A percentile compares a stretch with the other conserved stretches of the same genome.
Conservation (phyloP, 2,797 vertebrate species). For the Micromesistius poutassou region DNA sequence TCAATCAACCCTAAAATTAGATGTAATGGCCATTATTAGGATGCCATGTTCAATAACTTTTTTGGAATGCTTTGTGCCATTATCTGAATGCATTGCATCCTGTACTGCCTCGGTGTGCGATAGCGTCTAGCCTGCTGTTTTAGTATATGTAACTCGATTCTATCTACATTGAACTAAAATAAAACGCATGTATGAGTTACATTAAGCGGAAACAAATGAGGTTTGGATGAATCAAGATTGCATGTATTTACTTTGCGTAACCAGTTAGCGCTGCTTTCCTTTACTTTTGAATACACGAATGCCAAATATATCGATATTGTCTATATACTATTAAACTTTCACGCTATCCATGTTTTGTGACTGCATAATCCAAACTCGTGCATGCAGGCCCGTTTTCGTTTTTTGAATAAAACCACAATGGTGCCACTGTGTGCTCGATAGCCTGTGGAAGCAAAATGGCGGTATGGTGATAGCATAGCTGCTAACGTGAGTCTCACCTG, state of each 20-base stretch:
- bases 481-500: not conserved
- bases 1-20: not conserved
- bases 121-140: not conserved
- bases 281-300: not conserved
- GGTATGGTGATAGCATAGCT: not conserved
- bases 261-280: not conserved
- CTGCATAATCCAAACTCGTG: not conserved
- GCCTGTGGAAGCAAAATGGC: slow-evolving; percentile 1
- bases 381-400: not conserved
- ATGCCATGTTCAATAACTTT: not conserved
- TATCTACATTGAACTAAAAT: not conserved
- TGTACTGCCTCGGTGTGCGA: not conserved
- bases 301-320: not conserved
- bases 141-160: not conserved
- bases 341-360: not conserved
- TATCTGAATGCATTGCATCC: not conserved
- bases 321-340: not conserved
- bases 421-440: not conserved
- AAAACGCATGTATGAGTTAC: not conserved
- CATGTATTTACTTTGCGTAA: not conserved
- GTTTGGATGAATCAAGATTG: not conserved
- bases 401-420: not conserved
- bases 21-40: not conserved
- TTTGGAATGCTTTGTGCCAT: not conserved
- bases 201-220: not conserved